These are phyloP conservation scores for Acronicta aceris DNA, from an alignment of 2,888 invertebrate genomes.

Conservation along the genomic window DNA sequence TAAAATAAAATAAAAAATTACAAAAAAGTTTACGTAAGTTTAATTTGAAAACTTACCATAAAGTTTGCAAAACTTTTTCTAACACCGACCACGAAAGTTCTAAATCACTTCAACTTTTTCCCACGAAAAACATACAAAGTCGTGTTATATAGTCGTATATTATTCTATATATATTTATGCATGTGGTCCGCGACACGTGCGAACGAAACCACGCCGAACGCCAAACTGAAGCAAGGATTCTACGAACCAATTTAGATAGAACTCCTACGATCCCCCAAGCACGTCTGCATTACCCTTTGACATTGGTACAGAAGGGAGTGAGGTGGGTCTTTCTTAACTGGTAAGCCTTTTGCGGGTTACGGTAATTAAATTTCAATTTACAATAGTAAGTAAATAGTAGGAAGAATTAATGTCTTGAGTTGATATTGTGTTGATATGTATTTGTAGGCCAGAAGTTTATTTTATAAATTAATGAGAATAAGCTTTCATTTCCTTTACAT, in stretches of 20 bases:
- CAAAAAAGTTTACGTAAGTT: slow-evolving; percentile 50
- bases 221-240: slow-evolving; percentile 43
- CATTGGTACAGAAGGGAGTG: slow-evolving; percentile 28
- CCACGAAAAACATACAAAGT: slow-evolving; percentile 22
- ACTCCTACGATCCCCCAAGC: slow-evolving; percentile 35
- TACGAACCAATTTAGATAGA: slow-evolving; percentile 36
- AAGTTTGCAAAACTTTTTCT: slow-evolving; percentile 48
- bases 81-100: slow-evolving; percentile 29
- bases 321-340: slow-evolving; percentile 39
- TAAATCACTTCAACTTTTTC: slow-evolving; percentile 34
- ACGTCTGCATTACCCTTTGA: slow-evolving; percentile 49
- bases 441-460: not conserved
- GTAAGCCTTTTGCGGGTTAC: slow-evolving; percentile 47
- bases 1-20: not conserved
- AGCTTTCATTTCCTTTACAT: too few relatives aligned
- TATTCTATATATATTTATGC: slow-evolving; percentile 13
- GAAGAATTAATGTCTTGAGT: slow-evolving; percentile 9
- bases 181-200: slow-evolving; percentile 36
- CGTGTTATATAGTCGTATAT: slow-evolving; percentile 29
- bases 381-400: slow-evolving; percentile 47
- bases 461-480: too few relatives aligned
- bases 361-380: slow-evolving; percentile 57
- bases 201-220: slow-evolving; percentile 40
- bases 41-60: slow-evolving; percentile 54
- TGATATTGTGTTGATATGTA: not conserved